phyloP scores from a whole-genome alignment of 2,888 invertebrate species.

The Sesamia inferens region DNA sequence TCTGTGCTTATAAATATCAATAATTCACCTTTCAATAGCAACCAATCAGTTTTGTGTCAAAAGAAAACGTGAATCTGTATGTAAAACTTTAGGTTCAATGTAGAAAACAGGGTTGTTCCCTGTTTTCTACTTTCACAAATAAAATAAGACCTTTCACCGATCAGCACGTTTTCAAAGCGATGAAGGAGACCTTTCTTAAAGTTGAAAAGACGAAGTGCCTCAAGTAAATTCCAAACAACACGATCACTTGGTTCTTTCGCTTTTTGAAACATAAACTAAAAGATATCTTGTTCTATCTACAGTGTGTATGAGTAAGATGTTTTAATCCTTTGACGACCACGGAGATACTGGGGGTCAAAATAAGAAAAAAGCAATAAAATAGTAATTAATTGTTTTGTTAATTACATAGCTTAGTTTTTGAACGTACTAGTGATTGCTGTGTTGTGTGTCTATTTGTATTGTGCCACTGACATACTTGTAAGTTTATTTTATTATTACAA shows the following conservation, averaged over 20 bases:
- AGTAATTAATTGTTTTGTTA: too few species aligned
- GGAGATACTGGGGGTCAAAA: too few species aligned
- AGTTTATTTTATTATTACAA: too few species aligned
- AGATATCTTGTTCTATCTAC: background rate
- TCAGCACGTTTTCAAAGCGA: background rate
- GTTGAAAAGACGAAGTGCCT: background rate
- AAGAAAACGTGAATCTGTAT: constrained; percentile 9
- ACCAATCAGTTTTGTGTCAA: constrained; percentile 11
- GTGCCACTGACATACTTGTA: too few species aligned
- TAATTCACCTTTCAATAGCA: background rate
- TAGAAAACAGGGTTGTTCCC: too few species aligned
- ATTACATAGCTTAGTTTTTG: too few species aligned
- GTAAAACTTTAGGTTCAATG: constrained; percentile 20
- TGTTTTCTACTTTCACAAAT: too few species aligned
- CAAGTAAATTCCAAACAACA: background rate
- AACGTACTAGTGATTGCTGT: too few species aligned
- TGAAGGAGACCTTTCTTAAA: background rate
- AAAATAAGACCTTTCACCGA: background rate
- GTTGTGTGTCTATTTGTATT: too few species aligned
- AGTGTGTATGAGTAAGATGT: background rate
- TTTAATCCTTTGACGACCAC: too few species aligned
- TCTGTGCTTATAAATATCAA: background rate
- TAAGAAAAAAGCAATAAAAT: too few species aligned
- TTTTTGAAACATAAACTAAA: background rate
- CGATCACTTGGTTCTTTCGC: too few species aligned